Percentiles rank a stretch among this genome's conserved stretches.
Evolutionary conservation across 1,140 invertebrate species (phyloP).

Genomic region (Bombus polaris): DNA sequence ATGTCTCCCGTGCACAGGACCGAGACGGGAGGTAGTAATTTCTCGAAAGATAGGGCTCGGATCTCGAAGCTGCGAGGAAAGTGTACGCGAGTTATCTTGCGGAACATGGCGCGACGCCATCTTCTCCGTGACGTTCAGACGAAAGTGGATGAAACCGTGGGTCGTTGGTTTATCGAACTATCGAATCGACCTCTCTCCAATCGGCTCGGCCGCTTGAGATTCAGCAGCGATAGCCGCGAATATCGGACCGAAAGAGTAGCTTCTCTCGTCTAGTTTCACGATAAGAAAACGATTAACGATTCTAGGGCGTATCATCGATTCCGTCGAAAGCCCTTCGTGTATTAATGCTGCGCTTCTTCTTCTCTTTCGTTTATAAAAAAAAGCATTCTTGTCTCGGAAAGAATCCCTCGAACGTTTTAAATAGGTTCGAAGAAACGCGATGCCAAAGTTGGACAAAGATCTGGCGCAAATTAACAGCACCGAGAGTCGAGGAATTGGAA

Average conservation of each 20-base stretch:
- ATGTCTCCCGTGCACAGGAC: not conserved
- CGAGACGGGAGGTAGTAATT: not conserved
- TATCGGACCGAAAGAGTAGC: not conserved
- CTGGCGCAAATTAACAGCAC: not conserved
- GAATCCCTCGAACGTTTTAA: not conserved
- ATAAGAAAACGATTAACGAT: constrained; percentile 21
- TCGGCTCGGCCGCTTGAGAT: not conserved
- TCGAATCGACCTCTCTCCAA: constrained; percentile 13
- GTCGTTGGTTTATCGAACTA: constrained; percentile 4
- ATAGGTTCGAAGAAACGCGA: not conserved
- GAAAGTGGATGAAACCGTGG: not conserved
- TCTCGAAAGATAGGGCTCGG: not conserved
- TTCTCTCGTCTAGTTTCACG: not conserved
- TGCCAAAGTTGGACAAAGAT: not conserved
- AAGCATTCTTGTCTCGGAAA: not conserved
- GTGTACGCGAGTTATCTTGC: not conserved
- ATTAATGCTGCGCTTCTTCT: not conserved
- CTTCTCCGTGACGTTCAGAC: not conserved
- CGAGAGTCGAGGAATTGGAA: not conserved
- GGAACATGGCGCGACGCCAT: not conserved
- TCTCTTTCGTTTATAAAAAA: not conserved
- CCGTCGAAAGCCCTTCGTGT: not conserved
- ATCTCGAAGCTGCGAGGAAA: not conserved
- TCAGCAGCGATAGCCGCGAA: not conserved
- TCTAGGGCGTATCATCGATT: not conserved